Evolutionary conservation across 2,888 invertebrate species (phyloP), one percentile per base, ranked within the genome.

Genomic region (Antheraea assamensis): DNA sequence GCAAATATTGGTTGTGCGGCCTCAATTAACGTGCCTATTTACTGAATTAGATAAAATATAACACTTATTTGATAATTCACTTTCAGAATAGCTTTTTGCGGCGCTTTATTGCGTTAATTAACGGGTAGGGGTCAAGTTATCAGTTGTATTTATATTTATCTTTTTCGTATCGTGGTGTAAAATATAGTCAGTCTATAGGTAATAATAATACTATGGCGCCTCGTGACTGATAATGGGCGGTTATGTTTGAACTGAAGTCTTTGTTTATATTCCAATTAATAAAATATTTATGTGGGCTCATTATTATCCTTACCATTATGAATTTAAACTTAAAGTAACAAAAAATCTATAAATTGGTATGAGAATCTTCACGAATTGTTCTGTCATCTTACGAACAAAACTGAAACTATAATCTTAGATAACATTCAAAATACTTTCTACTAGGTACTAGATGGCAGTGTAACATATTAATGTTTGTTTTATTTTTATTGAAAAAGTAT

Each of bases 1-100:
- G 81, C 85, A 87, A 90, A 90, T 89, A 90, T 87, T 87, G 74
- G 79, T 79, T 76, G 72, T 77, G 77, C 80, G 81, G 78, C 80
- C 80, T 77, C 80, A 80, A 82, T 84, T 83, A 77, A 75, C 52
- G 74, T 74, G 68, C 71, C 74, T 73, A 73, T 73, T 61, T 71
- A 74, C 71, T 71, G 74, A 74, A 74, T 74, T 79, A 81, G 80
- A 80, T 82, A 81, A 79, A 79, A 71, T 71, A 74, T 73, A 58
- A 73, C 73, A 73, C 52, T 71, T 78, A 76, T 73, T 78, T 76
- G 76, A 76, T 83, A 79, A 82, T 83, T 84, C 80, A 83, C 81
- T 84, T 84, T 82, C 73, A 78, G 77, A 76, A 79, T 55, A 75
- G 80, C 82, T 84, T 83, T 82, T 82, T 82, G 83, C 82, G 82